phyloP scores from a whole-genome alignment of 2,888 invertebrate genomes.

The Opisthograptis luteolata region DNA sequence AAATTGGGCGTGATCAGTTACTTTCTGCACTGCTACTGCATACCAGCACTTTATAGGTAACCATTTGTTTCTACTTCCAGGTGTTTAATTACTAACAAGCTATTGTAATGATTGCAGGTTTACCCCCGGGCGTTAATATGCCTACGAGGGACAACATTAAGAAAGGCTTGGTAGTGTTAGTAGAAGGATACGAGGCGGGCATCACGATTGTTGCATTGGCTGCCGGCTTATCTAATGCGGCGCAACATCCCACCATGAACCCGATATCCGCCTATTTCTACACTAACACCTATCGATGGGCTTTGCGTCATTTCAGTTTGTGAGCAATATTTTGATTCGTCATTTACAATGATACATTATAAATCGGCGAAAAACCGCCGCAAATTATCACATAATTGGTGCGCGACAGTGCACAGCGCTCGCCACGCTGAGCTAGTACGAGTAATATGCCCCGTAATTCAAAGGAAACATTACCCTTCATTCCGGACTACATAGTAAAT shows the following conservation, averaged over 20 bases:
- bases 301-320: constrained; percentile 60
- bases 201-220: constrained; percentile 53
- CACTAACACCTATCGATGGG: constrained; percentile 63
- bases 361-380: too few relatives aligned
- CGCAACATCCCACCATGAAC: constrained; percentile 49
- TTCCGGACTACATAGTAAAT: too few relatives aligned
- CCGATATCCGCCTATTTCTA: constrained; percentile 57
- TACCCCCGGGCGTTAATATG: constrained; percentile 16
- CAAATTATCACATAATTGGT: too few relatives aligned
- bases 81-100: too few relatives aligned
- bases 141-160: constrained; percentile 44
- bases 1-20: too few relatives aligned
- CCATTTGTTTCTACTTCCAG: too few relatives aligned
- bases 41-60: too few relatives aligned
- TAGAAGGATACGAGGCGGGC: constrained; percentile 58
- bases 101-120: constrained; percentile 41
- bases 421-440: too few relatives aligned
- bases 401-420: too few relatives aligned
- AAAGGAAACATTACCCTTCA: too few relatives aligned
- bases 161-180: constrained; percentile 51
- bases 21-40: too few relatives aligned
- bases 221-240: constrained; percentile 44
- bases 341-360: background rate
- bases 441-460: too few relatives aligned
- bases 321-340: constrained; percentile 42